A percentile compares a stretch with the other conserved stretches of the same genome.
These are phyloP conservation scores for Cheilosia pagana DNA, from an alignment of 2,888 invertebrate genomes.

Conservation along the genomic window DNA sequence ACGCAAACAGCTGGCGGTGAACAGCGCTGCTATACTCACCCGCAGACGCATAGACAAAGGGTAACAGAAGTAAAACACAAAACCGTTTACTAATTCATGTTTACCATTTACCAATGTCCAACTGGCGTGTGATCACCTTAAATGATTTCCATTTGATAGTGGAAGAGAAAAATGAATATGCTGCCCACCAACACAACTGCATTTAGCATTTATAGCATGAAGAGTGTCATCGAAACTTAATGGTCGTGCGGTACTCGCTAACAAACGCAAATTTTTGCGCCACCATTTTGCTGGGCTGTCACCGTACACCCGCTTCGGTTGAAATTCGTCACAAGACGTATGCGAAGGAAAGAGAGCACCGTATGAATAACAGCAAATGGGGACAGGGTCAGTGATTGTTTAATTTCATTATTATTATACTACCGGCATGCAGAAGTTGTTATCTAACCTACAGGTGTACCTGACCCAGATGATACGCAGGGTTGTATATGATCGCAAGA, in stretches of 20 bases:
- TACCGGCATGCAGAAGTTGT: constrained; percentile 19
- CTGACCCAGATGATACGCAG: too few species aligned
- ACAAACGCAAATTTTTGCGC: too few species aligned
- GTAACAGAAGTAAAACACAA: constrained; percentile 6
- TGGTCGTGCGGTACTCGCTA: too few species aligned
- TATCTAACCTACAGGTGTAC: neutral
- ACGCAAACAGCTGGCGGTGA: neutral
- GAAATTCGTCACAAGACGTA: too few species aligned
- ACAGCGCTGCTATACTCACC: neutral
- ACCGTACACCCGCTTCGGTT: too few species aligned
- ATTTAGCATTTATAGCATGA: too few species aligned
- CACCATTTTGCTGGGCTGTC: too few species aligned
- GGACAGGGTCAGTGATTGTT: constrained; percentile 40
- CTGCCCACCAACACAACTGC: neutral
- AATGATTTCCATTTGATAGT: constrained; percentile 45
- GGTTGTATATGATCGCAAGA: too few species aligned
- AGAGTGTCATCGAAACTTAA: neutral
- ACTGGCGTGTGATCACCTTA: constrained; percentile 49
- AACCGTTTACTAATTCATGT: constrained; percentile 53
- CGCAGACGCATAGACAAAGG: constrained; percentile 34
- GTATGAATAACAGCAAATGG: neutral
- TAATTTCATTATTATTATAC: constrained; percentile 27
- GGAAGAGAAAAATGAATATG: neutral
- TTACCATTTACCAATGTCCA: constrained; percentile 58
- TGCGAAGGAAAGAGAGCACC: too few species aligned